Base-by-base conservation (phyloP, 2,113 vertebrate genomes). In the Thamnophis sirtalis region DNA sequence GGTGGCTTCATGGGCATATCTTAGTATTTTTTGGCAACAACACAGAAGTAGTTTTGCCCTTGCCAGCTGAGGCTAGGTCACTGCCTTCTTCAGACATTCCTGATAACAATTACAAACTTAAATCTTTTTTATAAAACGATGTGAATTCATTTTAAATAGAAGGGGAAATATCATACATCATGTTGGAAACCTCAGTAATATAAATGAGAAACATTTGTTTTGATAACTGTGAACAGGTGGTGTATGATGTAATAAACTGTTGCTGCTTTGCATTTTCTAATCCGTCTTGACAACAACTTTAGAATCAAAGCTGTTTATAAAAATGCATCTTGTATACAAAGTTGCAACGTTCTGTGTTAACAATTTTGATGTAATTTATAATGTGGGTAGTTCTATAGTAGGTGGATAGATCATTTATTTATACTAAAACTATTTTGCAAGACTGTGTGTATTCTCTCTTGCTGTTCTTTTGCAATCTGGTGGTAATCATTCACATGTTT, bases 361-460 rank as follows among this genome's bases (percentile, higher is more conserved):
- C 88, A 92, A 86, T 90, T 87, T 94, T 92, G 84, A 54, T 94
- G 94, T 96, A 95, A 93, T 96, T 93, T 94, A 89, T 91, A 8
- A 56, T 11, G 3, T 92, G 90, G 28, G 1, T 73, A 93, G 89
- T 84, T 86, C 33, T 95, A 0, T 90, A 89, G 13, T 91, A 73
- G 15, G 24, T 80, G 17, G 38, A 33, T 87, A 53, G 0, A 0
- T 93, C 22, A 26, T n/a, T 90, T 93, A 6, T 4, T 88, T 93
- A 48, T 95, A 80, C 24, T 38, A 19, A 43, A 53, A 56, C 7
- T 26, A 49, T n/a, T 93, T 50, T 54, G 13, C 89, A 95, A 84
- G 54, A 50, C 50, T 50, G n/a, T 51, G 17, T 92, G 63, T 95
- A 17, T 92, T 84, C 91, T 92, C 90, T 28, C 92, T 85, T 54